Conservation (phyloP, 2,888 invertebrate species). For the Podabrus alpinus region DNA sequence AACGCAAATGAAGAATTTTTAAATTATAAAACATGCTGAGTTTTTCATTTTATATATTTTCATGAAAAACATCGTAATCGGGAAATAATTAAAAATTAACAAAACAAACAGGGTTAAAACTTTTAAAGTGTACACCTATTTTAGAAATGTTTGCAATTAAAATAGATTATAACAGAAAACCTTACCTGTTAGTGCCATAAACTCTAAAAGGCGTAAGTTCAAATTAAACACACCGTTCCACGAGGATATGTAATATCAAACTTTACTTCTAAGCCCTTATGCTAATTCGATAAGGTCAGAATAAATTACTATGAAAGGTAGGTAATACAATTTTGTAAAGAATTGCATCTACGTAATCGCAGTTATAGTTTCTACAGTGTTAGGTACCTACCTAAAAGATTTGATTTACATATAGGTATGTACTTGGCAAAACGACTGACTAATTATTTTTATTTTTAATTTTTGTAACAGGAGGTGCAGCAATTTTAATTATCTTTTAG, state of each 20-base stretch:
- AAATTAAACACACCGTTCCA: not conserved
- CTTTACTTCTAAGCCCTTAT: conserved; percentile 16
- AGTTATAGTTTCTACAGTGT: not conserved
- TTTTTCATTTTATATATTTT: too few relatives aligned
- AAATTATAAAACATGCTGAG: not conserved
- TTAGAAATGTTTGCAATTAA: too few relatives aligned
- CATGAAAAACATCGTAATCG: too few relatives aligned
- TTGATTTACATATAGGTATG: not conserved
- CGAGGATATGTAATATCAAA: conserved; percentile 15
- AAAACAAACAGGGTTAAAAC: too few relatives aligned
- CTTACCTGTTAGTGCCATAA: too few relatives aligned
- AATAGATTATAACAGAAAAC: too few relatives aligned
- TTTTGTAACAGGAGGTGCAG: not conserved
- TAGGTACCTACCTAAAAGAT: not conserved
- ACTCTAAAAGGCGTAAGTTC: not conserved
- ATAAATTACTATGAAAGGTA: not conserved
- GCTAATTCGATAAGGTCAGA: conserved; percentile 8
- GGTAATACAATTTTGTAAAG: not conserved
- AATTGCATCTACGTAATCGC: not conserved
- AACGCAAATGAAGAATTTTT: not conserved
- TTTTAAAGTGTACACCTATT: too few relatives aligned
- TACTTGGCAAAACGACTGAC: not conserved
- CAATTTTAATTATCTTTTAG: not conserved
- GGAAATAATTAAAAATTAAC: too few relatives aligned
- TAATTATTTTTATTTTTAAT: not conserved